A percentile compares a stretch with the other conserved stretches of the same genome.
These are phyloP conservation scores for Apteryx owenii DNA, from an alignment of 2,113 vertebrate genomes.

Conservation along the genomic window DNA sequence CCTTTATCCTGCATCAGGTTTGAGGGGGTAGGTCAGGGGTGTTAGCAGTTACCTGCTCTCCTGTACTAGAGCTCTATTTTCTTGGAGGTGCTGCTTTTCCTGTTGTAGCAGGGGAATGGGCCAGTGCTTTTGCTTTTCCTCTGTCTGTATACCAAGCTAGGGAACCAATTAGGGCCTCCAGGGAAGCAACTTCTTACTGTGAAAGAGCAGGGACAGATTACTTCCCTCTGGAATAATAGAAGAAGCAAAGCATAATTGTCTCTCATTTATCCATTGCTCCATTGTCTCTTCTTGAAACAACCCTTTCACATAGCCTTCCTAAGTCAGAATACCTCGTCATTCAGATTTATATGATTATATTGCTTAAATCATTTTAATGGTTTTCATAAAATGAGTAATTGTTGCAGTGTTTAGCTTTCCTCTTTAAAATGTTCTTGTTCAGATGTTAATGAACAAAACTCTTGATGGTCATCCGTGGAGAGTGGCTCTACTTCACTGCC, in stretches of 20 bases:
- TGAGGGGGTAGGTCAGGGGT: neutral
- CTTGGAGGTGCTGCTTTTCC: neutral
- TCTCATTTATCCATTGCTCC: neutral
- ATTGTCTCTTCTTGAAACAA: neutral
- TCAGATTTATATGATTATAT: neutral
- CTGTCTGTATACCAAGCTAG: neutral
- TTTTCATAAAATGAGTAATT: neutral
- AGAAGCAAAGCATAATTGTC: slow-evolving; percentile 9
- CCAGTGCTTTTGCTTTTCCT: neutral
- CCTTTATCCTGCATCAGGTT: neutral
- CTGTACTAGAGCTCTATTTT: neutral
- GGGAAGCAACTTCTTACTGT: neutral
- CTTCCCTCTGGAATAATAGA: neutral
- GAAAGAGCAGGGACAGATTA: neutral
- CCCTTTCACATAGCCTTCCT: fast-evolving
- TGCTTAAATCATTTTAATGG: neutral
- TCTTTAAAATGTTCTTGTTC: neutral
- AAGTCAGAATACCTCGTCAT: neutral
- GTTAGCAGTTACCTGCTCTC: slow-evolving; percentile 9
- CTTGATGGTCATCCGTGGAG: neutral
- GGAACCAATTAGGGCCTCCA: neutral
- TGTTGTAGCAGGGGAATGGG: neutral
- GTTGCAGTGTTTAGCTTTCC: neutral
- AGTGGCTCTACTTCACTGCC: slow-evolving; percentile 50
- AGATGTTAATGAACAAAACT: neutral